Base-by-base conservation (phyloP, 2,888 invertebrate species). In the Scrobipalpa costella region DNA sequence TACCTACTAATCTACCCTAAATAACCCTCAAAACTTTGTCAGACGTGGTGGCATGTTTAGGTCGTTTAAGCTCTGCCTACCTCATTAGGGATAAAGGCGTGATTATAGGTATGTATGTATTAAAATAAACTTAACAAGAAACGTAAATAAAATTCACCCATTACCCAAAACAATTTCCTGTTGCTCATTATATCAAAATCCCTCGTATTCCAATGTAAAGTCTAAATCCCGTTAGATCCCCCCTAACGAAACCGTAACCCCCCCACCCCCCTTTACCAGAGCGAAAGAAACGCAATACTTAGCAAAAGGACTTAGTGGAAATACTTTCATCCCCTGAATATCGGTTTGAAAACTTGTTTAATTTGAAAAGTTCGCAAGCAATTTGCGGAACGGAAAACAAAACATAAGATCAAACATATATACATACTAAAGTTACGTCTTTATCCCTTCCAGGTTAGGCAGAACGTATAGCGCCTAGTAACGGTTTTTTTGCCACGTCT, bases 261-360 rank as follows among this genome's bases (percentile, higher is more conserved):
- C n/a, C n/a, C n/a, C n/a, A n/a, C n/a, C n/a, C n/a, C n/a, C n/a
- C n/a, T n/a, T 27, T 27, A 27, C 27, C 27, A 55, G 9, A 55
- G 55, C n/a, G 34, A 15, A 15, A 34, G n/a, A 55, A 55, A 55
- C 3, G 50, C 21, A 52, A 33, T 55, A 34, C 55, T 55, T 57
- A 36, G 5, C 57, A 57, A 38, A 36, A 57, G 36, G 57, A 38
- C 57, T 57, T 27, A 57, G 38, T 38, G n/a, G n/a, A 21, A n/a
- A 59, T 59, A 44, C 59, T 59, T 59, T 34, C 49, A 52, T 49
- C 57, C 34, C 47, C 61, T 17, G 57, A 64, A 61, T 57, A 61
- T 64, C 57, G 61, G 61, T 61, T 64, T 61, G 34, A 55, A 47
- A 64, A 64, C 61, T 64, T 64, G 57, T 61, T 61, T 61, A 64